Conservation (phyloP, 2,888 invertebrate genomes). For the Unio pictorum region DNA sequence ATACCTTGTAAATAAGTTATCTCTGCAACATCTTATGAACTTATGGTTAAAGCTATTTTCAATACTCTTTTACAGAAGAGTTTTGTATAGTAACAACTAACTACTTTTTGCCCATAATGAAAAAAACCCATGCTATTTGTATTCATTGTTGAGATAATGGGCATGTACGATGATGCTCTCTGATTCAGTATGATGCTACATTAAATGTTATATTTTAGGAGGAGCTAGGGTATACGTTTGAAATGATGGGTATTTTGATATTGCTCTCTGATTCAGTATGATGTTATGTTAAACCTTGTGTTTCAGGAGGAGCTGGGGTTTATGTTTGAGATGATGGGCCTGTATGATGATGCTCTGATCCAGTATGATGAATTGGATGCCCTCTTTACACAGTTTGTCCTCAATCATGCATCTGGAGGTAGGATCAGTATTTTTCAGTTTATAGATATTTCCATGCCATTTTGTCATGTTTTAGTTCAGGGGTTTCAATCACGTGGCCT, state of each 20-base stretch:
- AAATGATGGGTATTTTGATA: not conserved
- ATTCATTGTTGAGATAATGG: not conserved
- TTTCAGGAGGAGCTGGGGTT: slow-evolving; percentile 93
- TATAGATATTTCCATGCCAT: not conserved
- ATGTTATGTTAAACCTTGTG: not conserved
- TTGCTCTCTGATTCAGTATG: not conserved
- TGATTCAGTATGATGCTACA: too few species aligned
- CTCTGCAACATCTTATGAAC: too few species aligned
- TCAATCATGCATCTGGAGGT: slow-evolving; percentile 89
- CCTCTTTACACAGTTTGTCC: slow-evolving; percentile 94
- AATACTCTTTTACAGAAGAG: too few species aligned
- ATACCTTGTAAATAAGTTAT: too few species aligned
- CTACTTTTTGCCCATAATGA: too few species aligned
- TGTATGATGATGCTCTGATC: slow-evolving; percentile 93
- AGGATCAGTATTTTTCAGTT: slow-evolving; percentile 10
- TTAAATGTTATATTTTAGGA: slow-evolving; percentile 77
- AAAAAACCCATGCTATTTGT: not conserved
- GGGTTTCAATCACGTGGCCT: too few species aligned
- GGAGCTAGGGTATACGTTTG: slow-evolving; percentile 89
- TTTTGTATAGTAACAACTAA: too few species aligned
- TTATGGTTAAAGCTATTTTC: too few species aligned
- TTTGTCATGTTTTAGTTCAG: too few species aligned
- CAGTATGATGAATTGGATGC: slow-evolving; percentile 98
- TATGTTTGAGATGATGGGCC: slow-evolving; percentile 92
- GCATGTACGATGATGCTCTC: not conserved